Percentiles rank a stretch among this genome's conserved stretches.
These are phyloP conservation scores for Andrena dorsata DNA, from an alignment of 2,888 invertebrate genomes.

Conservation along the genomic window DNA sequence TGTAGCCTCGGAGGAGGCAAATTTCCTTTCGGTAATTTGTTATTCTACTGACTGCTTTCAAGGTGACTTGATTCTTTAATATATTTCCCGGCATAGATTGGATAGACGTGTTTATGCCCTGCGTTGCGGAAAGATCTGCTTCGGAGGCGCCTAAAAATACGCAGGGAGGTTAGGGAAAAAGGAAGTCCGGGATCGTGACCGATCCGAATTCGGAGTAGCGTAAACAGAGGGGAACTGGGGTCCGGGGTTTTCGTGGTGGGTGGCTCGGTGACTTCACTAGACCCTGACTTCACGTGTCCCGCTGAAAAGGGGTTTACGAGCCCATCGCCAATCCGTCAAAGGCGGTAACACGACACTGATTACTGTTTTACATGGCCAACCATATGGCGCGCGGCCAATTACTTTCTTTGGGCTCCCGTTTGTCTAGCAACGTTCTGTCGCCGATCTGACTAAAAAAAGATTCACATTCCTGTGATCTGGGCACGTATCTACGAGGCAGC, in stretches of 20 bases:
- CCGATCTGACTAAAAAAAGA: neutral
- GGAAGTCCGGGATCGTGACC: slow-evolving; percentile 11
- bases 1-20: neutral
- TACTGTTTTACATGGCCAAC: slow-evolving; percentile 74
- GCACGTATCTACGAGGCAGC: neutral
- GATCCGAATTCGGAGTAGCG: slow-evolving; percentile 12
- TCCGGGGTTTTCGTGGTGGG: slow-evolving; percentile 62
- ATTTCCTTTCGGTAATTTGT: too few species aligned
- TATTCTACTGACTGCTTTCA: too few species aligned
- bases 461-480: neutral
- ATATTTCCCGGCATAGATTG: too few species aligned
- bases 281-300: slow-evolving; percentile 76
- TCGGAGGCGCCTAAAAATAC: slow-evolving; percentile 4
- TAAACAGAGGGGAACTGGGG: slow-evolving; percentile 40
- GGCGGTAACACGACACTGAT: slow-evolving; percentile 78
- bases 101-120: too few species aligned
- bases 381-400: slow-evolving; percentile 46
- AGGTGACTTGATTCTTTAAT: too few species aligned
- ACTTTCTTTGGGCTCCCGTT: slow-evolving; percentile 36
- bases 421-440: neutral
- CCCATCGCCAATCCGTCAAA: slow-evolving; percentile 75
- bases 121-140: too few species aligned
- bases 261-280: slow-evolving; percentile 68
- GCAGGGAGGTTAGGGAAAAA: neutral
- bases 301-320: slow-evolving; percentile 73